These are phyloP conservation scores for Dasyornis broadbenti DNA, from an alignment of 2,113 vertebrate species.

Conservation along the genomic window DNA sequence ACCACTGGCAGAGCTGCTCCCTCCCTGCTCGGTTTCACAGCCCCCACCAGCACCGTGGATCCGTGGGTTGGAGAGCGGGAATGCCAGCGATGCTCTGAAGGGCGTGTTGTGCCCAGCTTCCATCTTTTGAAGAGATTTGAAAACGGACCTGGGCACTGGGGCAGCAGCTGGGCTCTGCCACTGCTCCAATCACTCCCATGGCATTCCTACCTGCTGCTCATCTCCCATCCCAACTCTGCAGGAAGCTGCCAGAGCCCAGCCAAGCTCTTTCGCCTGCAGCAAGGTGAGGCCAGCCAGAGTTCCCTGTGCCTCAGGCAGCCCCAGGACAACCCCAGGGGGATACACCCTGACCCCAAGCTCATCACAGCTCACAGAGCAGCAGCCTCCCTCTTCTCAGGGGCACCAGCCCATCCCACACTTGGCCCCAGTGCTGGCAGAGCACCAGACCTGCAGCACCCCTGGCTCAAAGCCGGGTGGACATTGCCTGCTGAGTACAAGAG, in stretches of 20 bases:
- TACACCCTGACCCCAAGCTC: background rate
- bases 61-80: fast-evolving
- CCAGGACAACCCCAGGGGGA: background rate
- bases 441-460: background rate
- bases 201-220: background rate
- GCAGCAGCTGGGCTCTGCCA: background rate
- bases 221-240: fast-evolving
- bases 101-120: background rate
- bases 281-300: fast-evolving
- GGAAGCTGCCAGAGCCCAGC: background rate
- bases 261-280: background rate
- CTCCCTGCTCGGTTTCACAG: fast-evolving
- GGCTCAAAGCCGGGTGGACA: background rate
- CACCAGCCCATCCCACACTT: background rate
- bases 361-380: fast-evolving
- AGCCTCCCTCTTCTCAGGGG: background rate
- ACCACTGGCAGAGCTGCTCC: fast-evolving
- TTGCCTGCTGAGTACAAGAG: fast-evolving
- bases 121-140: background rate
- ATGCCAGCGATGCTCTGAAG: fast-evolving
- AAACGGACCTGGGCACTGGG: no score
- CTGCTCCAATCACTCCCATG: fast-evolving
- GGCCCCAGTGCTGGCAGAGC: background rate
- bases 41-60: fast-evolving
- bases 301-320: fast-evolving